Conservation (phyloP, 2,888 invertebrate species). For the Syrista parreyssii region DNA sequence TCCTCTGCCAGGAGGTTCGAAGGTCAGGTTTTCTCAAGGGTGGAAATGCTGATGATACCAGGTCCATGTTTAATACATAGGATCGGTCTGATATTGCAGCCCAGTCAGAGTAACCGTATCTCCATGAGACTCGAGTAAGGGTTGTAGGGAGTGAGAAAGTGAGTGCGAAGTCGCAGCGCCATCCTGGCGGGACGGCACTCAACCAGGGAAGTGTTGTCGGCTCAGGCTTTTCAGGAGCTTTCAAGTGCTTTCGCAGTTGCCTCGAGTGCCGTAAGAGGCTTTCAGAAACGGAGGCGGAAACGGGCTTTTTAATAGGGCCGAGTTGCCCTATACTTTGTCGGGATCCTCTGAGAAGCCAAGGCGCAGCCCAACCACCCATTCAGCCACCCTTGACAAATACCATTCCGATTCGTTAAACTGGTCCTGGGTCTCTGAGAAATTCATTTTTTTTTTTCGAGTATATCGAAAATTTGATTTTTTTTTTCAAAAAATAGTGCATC, state of each 20-base stretch:
- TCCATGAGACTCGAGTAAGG: constrained; percentile 48
- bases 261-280: constrained; percentile 66
- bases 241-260: constrained; percentile 67
- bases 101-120: constrained; percentile 41
- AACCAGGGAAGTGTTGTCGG: constrained; percentile 63
- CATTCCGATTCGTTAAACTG: not conserved
- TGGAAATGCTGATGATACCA: constrained; percentile 33
- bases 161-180: constrained; percentile 58
- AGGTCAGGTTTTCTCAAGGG: not conserved
- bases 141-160: not conserved
- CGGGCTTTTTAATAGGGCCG: constrained; percentile 66
- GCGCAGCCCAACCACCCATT: not conserved
- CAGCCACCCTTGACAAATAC: not conserved
- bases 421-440: not conserved
- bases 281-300: constrained; percentile 66
- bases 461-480: too few species aligned
- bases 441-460: not conserved
- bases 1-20: constrained; percentile 10
- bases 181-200: constrained; percentile 61
- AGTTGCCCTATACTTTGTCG: constrained; percentile 16
- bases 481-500: too few species aligned
- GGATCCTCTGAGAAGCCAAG: not conserved
- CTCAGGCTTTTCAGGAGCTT: constrained; percentile 66
- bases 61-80: constrained; percentile 61
- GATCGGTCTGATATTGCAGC: constrained; percentile 58